Base-by-base conservation (phyloP, 2,797 vertebrate genomes). In the Poeciliopsis presidionis region DNA sequence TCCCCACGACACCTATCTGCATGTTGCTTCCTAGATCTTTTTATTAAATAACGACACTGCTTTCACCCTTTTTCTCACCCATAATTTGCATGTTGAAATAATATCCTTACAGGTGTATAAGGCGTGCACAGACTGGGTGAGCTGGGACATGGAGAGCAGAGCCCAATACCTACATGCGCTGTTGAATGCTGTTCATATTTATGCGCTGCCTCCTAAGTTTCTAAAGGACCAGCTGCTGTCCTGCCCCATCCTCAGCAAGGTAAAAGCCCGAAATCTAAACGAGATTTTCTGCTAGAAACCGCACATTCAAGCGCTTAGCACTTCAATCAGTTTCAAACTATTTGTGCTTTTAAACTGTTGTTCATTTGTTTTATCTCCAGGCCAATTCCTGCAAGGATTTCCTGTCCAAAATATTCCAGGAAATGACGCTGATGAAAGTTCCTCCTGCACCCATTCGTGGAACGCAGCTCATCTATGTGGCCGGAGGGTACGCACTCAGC, bases 321-420 rank as follows among this genome's bases (percentile, higher is more conserved):
- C 41, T 43, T 30, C 1, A 1, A 30, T 71, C 43, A 45, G 11
- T 46, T 45, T 46, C n/a, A 28, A 8, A 45, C 22, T 12, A 25
- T 36, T 46, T 2, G 1, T 33, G 28, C 36, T 61, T 67, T 71
- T 36, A 1, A n/a, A n/a, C 18, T 45, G 72, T 47, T 74, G n/a
- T 28, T 30, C 12, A 14, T 33, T 78, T 14, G 73, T 49, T 73
- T 41, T 41, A 53, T 46, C 77, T 74, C 41, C 77, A 95, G 94
- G 95, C 95, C 76, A 96, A 96, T 75, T 94, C 95, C 70, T 97
- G 96, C 81, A 96, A 95, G 85, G 95, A 96, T 87, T 96, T 96
- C 90, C 94, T 97, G 47, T 95, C 96, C 13, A 96, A 96, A 87
- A 97, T 97, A 85, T 97, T 97, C 90, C 96, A 96, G 86, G 96